These are phyloP conservation scores for Drosophila neotestacea DNA, from an alignment of 2,888 invertebrate genomes.

Conservation along the genomic window DNA sequence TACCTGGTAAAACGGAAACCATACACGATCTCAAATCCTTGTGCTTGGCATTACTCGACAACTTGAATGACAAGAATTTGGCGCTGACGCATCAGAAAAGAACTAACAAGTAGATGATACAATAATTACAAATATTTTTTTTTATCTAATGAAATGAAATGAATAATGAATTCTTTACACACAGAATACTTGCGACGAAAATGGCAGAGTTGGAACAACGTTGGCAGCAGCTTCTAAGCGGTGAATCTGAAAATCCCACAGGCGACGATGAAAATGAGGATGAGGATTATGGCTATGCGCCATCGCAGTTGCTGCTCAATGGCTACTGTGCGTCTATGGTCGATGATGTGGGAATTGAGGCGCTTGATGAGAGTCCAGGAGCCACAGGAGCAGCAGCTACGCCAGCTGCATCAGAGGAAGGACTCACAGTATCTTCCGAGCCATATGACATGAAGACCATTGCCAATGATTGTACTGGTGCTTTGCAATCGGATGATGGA, in stretches of 20 bases:
- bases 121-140: background rate
- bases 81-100: conserved; percentile 94
- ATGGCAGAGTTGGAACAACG: conserved; percentile 93
- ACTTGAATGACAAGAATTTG: conserved; percentile 93
- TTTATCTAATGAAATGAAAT: conserved; percentile 37
- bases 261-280: conserved; percentile 61
- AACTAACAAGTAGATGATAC: conserved; percentile 89
- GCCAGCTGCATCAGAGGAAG: conserved; percentile 80
- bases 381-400: conserved; percentile 22
- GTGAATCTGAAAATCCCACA: conserved; percentile 48
- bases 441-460: conserved; percentile 74
- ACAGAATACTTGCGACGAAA: conserved; percentile 91
- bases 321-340: conserved; percentile 87
- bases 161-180: background rate
- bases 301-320: conserved; percentile 89
- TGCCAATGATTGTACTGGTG: conserved; percentile 53
- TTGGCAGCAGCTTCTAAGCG: conserved; percentile 88
- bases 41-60: conserved; percentile 92
- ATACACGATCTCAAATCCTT: conserved; percentile 91
- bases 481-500: conserved; percentile 78
- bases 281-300: conserved; percentile 79
- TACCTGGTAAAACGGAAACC: conserved; percentile 88
- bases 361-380: background rate
- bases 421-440: conserved; percentile 77
- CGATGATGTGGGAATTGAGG: conserved; percentile 80